phyloP scores from a whole-genome alignment of 2,797 vertebrate genomes.

The Pantherophis alleghaniensis region DNA sequence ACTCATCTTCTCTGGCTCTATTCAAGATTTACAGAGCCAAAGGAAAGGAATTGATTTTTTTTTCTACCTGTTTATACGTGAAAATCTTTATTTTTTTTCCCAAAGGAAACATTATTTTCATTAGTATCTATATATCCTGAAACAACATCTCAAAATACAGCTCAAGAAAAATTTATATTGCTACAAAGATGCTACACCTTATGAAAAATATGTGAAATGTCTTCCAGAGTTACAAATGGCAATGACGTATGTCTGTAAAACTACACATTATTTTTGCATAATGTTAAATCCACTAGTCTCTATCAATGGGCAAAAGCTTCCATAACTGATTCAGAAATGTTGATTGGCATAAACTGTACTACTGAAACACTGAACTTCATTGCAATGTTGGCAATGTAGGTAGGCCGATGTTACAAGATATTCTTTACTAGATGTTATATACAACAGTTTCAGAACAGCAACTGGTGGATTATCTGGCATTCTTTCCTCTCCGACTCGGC shows the following conservation, averaged over 20 bases:
- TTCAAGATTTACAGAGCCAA: conserved; percentile 73
- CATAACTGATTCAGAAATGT: neutral
- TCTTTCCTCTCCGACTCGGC: neutral
- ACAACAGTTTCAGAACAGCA: neutral
- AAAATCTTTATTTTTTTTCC: conserved; percentile 75
- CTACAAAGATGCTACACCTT: conserved; percentile 25
- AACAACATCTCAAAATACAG: conserved; percentile 76
- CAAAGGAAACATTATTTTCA: conserved; percentile 83
- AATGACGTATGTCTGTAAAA: neutral
- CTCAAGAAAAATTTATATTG: neutral
- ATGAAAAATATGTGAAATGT: conserved; percentile 13
- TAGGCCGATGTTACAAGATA: neutral
- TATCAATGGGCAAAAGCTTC: neutral
- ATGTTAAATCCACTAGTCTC: neutral
- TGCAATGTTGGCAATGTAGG: neutral
- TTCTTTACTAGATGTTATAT: neutral
- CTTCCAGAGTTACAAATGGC: neutral
- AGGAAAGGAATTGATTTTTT: conserved; percentile 76
- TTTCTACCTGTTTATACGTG: conserved; percentile 80
- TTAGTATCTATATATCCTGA: conserved; percentile 76
- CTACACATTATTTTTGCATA: neutral
- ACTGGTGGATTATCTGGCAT: neutral
- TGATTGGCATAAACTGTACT: neutral
- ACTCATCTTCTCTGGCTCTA: conserved; percentile 69
- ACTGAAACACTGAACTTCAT: neutral